Percentiles rank a stretch among this genome's conserved stretches.
Evolutionary conservation across 2,797 vertebrate genomes (phyloP).

Genomic region (Cryptoprocta ferox): DNA sequence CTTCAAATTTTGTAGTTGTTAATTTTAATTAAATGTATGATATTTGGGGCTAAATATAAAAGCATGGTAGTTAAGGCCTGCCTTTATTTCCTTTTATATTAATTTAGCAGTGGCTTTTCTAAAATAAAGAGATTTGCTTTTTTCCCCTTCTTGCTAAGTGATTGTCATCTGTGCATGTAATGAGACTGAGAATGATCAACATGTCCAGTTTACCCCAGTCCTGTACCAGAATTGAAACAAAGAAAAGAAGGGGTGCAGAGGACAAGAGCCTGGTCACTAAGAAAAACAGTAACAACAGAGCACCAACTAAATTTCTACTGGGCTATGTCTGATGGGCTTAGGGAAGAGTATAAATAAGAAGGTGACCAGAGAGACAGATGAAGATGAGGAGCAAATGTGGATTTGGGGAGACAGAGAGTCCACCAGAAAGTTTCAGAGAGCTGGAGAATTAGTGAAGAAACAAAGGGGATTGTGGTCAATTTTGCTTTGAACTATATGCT

Average conservation of each 20-base stretch:
- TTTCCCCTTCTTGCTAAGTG: not conserved
- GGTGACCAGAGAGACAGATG: not conserved
- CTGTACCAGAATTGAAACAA: not conserved
- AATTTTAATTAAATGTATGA: not conserved
- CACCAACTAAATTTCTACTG: not conserved
- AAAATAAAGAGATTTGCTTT: not conserved
- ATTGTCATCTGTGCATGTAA: not conserved
- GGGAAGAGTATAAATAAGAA: not conserved
- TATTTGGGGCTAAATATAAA: not conserved
- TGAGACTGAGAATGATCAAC: not conserved
- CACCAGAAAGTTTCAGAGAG: not conserved
- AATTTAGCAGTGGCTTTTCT: not conserved
- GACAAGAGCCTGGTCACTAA: not conserved
- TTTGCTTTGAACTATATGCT: not conserved
- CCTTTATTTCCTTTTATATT: not conserved
- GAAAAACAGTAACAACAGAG: not conserved
- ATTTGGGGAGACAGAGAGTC: not conserved
- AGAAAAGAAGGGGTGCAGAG: not conserved
- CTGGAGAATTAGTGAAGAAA: not conserved
- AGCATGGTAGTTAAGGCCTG: not conserved
- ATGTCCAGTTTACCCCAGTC: not conserved
- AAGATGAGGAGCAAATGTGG: not conserved
- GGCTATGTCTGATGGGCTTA: not conserved
- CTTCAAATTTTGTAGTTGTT: not conserved
- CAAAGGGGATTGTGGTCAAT: not conserved